Base-by-base conservation (phyloP, 2,797 vertebrate genomes). In the Echiichthys vipera region DNA sequence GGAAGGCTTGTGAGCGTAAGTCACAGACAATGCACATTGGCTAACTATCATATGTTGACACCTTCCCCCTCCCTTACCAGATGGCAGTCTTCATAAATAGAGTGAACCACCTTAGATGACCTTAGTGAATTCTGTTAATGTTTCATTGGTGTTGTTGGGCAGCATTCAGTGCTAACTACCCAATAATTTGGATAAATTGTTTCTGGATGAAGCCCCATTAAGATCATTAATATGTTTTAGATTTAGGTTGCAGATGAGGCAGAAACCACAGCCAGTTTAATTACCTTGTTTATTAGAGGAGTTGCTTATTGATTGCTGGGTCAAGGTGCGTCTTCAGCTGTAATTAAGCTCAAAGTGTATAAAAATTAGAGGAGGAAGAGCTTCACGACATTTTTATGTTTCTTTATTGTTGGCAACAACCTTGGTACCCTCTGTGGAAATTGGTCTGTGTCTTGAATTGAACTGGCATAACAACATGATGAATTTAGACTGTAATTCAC, bases 291-390 rank as follows among this genome's bases (percentile, higher is more conserved):
- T 77, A 62, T 80, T 74, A 62, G 43, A 67, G 40, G 59, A 81
- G 70, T 40, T n/a, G 27, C 68, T 40, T 77, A 83, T 82, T 74
- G 85, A 86, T 84, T 29, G n/a, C 74, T 78, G 6, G 73, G 47
- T 64, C 51, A 63, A 51, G 30, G 49, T 68, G 42, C 63, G 55
- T 1, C 17, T 36, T 53, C 55, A 37, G 63, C 43, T 76, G 18
- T 58, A 64, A 75, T 84, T 67, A 81, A 63, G 69, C 43, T 61
- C 34, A 20, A 53, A 39, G 13, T 68, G 37, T 42, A 55, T 65
- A 30, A 36, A 68, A 71, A 78, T 29, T 3, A 58, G 63, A 47
- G 3, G 30, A 62, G 32, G 30, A 64, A 65, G 39, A 47, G 17
- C 24, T 45, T 64, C n/a, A 57, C n/a, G 46, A 7, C 40, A 53